These are phyloP conservation scores for Holacanthella duospinosa DNA, from an alignment of 2,888 invertebrate genomes.

Conservation along the genomic window DNA sequence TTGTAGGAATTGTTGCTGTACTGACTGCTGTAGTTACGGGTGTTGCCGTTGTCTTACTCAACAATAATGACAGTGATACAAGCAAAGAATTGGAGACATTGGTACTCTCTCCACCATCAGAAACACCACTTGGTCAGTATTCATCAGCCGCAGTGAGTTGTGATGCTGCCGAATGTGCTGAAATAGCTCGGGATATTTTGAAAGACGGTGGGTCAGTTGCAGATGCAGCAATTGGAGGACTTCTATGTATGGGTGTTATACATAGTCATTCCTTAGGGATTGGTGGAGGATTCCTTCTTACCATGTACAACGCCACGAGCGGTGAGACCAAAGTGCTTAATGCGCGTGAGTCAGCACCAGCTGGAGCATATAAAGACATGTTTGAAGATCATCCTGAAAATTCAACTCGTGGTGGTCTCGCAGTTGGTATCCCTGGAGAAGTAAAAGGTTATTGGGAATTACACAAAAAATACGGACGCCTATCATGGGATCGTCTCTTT, in stretches of 20 bases:
- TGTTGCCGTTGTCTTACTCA: not conserved
- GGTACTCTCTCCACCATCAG: conserved; percentile 1
- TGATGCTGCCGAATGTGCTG: conserved; percentile 62
- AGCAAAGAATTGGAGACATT: not conserved
- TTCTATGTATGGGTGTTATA: conserved; percentile 73
- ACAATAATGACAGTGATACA: not conserved
- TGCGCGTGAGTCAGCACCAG: conserved; percentile 67
- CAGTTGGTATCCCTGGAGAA: conserved; percentile 80
- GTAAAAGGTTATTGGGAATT: conserved; percentile 69
- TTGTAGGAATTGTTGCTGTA: not conserved
- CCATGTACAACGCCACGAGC: conserved; percentile 48
- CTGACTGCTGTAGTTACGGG: not conserved
- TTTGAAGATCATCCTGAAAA: conserved; percentile 47
- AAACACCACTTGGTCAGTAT: conserved; percentile 30
- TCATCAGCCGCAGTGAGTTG: conserved; percentile 54
- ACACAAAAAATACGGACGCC: conserved; percentile 57
- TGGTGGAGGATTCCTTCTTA: conserved; percentile 73
- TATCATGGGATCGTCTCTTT: conserved; percentile 69
- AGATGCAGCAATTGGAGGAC: conserved; percentile 72
- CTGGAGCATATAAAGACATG: conserved; percentile 56
- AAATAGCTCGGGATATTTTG: conserved; percentile 61
- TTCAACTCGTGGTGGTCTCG: conserved; percentile 47
- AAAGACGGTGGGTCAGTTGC: conserved; percentile 58
- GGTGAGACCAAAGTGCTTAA: conserved; percentile 44
- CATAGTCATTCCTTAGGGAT: conserved; percentile 76